Conservation (phyloP, 2,888 invertebrate species). For the Druceiella hillmani region DNA sequence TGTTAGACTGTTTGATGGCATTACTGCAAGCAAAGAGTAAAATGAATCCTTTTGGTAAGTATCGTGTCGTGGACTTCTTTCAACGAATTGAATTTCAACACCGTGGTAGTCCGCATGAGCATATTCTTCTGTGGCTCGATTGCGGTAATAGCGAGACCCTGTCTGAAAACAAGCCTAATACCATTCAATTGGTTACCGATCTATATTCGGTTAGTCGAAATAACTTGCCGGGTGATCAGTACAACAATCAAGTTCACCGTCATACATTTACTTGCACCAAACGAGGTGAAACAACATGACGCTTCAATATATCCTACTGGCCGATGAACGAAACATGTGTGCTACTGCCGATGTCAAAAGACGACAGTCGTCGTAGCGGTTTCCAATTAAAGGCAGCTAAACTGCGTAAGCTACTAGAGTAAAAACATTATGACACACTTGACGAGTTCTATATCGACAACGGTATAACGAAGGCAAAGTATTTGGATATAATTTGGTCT, state of each 20-base stretch:
- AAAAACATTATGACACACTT: constrained; percentile 15
- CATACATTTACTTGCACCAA: constrained; percentile 29
- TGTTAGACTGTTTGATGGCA: constrained; percentile 21
- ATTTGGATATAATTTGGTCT: constrained; percentile 24
- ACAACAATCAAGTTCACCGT: constrained; percentile 26
- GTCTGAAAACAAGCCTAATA: constrained; percentile 14
- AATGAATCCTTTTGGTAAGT: constrained; percentile 25
- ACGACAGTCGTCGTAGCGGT: no score
- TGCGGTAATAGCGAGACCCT: constrained; percentile 16
- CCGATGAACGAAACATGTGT: no score
- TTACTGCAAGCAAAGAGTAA: constrained; percentile 21
- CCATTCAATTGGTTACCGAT: constrained; percentile 22
- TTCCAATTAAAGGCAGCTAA: constrained; percentile 26
- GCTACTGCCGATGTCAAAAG: no score
- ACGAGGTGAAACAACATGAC: no score
- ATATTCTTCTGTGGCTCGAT: constrained; percentile 25
- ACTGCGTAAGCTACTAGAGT: constrained; percentile 18
- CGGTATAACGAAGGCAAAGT: constrained; percentile 23
- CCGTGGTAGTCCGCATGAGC: constrained; percentile 25
- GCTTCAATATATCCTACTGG: no score
- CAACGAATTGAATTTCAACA: constrained; percentile 26
- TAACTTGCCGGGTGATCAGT: constrained; percentile 20
- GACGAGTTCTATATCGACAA: constrained; percentile 22
- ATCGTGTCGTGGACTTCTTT: constrained; percentile 26
- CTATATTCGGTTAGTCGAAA: constrained; percentile 20